These are phyloP conservation scores for Lasioglossum villosulum DNA, from an alignment of 2,888 invertebrate genomes.

Conservation along the genomic window DNA sequence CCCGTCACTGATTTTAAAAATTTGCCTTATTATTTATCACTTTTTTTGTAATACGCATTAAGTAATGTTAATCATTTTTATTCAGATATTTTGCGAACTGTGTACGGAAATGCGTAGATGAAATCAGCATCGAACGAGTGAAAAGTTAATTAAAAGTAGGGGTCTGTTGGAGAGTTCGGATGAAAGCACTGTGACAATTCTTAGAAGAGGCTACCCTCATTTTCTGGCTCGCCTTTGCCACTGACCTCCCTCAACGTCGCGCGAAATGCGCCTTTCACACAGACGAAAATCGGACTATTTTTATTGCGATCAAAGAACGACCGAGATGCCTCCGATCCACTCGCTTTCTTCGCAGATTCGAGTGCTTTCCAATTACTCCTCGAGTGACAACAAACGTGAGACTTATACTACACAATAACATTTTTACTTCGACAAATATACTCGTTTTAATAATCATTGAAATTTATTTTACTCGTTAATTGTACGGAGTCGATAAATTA, in stretches of 20 bases:
- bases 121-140: not conserved
- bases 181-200: constrained; percentile 40
- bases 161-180: constrained; percentile 17
- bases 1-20: not conserved
- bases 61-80: not conserved
- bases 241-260: constrained; percentile 77
- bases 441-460: not conserved
- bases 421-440: not conserved
- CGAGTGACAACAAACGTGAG: not conserved
- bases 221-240: constrained; percentile 67
- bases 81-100: not conserved
- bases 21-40: not conserved
- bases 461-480: not conserved
- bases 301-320: constrained; percentile 53
- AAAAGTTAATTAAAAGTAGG: constrained; percentile 17
- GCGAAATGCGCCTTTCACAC: constrained; percentile 47
- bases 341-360: constrained; percentile 12
- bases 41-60: not conserved
- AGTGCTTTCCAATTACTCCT: not conserved
- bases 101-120: not conserved
- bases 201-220: constrained; percentile 46
- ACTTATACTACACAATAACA: not conserved
- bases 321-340: constrained; percentile 26
- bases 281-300: constrained; percentile 58
- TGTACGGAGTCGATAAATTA: constrained; percentile 2